Evolutionary conservation across 2,113 vertebrate genomes (phyloP).

Genomic region (Neolamprologus cancellatus): DNA sequence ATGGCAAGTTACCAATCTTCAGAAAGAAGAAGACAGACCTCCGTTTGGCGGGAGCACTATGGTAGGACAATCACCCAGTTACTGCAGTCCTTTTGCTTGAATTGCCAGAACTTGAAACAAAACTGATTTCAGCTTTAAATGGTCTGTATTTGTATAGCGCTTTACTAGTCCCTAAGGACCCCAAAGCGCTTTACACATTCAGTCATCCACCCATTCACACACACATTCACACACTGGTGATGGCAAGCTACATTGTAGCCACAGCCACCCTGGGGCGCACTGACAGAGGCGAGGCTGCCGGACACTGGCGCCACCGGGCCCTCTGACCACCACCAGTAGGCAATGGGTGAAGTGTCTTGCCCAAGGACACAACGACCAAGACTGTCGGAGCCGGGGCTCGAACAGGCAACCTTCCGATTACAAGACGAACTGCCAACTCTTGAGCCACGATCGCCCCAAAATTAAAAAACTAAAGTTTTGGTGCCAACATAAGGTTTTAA

Average conservation of each 20-base stretch:
- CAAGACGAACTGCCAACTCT: not conserved
- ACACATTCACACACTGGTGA: too few relatives aligned
- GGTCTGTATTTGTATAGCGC: not conserved
- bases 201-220: too few relatives aligned
- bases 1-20: not conserved
- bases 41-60: not conserved
- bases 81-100: not conserved
- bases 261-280: not conserved
- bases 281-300: rapidly evolving
- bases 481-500: not conserved
- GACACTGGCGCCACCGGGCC: not conserved
- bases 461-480: not conserved
- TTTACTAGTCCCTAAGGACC: not conserved
- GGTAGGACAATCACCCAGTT: not conserved
- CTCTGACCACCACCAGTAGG: not conserved
- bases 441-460: not conserved
- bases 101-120: not conserved
- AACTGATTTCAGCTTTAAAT: not conserved
- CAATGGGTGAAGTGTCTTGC: rapidly evolving
- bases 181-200: not conserved
- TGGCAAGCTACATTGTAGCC: not conserved
- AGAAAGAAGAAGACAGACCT: not conserved
- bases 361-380: rapidly evolving
- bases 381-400: not conserved
- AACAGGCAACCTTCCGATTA: rapidly evolving